Conservation (phyloP, 2,113 vertebrate genomes). For the Gymnogyps californianus region DNA sequence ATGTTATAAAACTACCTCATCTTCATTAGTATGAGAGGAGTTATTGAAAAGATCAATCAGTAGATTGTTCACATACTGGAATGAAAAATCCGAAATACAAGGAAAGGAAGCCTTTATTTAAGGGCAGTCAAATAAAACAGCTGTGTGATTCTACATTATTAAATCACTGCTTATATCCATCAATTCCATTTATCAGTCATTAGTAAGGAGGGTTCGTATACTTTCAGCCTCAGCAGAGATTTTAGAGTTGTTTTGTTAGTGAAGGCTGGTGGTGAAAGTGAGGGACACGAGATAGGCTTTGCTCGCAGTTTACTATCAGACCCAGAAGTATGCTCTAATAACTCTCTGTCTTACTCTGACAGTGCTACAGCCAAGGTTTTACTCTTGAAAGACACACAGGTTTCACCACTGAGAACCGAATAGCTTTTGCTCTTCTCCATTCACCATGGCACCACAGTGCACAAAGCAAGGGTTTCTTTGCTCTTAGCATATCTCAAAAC, state of each 20-base stretch:
- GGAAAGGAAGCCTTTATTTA: conserved; percentile 22
- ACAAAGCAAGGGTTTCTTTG: background rate
- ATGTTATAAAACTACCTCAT: conserved; percentile 7
- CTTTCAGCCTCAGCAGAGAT: background rate
- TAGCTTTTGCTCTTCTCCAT: background rate
- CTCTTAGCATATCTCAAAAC: background rate
- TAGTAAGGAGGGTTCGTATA: background rate
- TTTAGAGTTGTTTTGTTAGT: background rate
- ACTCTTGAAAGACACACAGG: background rate
- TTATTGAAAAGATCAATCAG: background rate
- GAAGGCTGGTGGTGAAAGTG: background rate
- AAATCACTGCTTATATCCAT: conserved; percentile 15
- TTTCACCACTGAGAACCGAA: background rate
- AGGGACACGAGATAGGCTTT: background rate
- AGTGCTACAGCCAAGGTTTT: background rate
- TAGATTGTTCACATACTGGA: background rate
- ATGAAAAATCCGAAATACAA: conserved; percentile 4
- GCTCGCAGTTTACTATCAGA: conserved; percentile 13
- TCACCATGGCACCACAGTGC: background rate
- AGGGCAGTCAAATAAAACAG: conserved; percentile 17
- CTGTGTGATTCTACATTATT: background rate
- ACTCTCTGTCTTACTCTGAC: background rate
- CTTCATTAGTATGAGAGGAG: conserved; percentile 5
- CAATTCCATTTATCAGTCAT: background rate
- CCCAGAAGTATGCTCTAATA: background rate